A percentile compares a stretch with the other conserved stretches of the same genome.
Conservation (phyloP, 2,888 invertebrate genomes). For the Helleia helle region DNA sequence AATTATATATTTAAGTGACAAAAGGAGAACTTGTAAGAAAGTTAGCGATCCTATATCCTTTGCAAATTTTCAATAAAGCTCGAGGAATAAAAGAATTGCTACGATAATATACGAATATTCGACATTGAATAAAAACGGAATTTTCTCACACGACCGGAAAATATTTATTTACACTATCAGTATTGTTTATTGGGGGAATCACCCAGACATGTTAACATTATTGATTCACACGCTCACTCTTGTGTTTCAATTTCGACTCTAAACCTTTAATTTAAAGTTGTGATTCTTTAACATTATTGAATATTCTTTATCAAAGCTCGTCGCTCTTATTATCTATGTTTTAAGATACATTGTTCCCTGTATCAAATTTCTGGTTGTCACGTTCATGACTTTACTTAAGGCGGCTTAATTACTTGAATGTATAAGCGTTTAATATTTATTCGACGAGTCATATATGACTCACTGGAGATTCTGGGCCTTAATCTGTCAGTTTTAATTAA, state of each 20-base stretch:
- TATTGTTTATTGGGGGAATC: conserved; percentile 5
- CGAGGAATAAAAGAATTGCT: too few species aligned
- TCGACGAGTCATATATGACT: conserved; percentile 16
- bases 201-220: conserved; percentile 8
- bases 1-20: too few species aligned
- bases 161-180: background rate
- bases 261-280: conserved; percentile 3
- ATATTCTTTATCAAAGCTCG: background rate
- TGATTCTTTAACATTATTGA: background rate
- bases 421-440: conserved; percentile 27
- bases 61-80: too few species aligned
- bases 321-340: conserved; percentile 10
- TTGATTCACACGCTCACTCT: conserved; percentile 17
- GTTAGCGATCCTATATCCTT: too few species aligned
- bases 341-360: conserved; percentile 16
- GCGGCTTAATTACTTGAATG: conserved; percentile 30
- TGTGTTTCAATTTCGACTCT: conserved; percentile 6
- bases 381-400: conserved; percentile 17
- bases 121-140: too few species aligned
- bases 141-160: background rate
- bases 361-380: conserved; percentile 18
- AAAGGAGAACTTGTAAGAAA: too few species aligned
- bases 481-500: background rate
- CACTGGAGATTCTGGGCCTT: background rate
- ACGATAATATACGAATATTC: too few species aligned